A percentile compares a stretch with the other conserved stretches of the same genome.
phyloP scores from a whole-genome alignment of 30 jellyfish, hydroid and myxozoan genomes.

The Aurelia sp. region DNA sequence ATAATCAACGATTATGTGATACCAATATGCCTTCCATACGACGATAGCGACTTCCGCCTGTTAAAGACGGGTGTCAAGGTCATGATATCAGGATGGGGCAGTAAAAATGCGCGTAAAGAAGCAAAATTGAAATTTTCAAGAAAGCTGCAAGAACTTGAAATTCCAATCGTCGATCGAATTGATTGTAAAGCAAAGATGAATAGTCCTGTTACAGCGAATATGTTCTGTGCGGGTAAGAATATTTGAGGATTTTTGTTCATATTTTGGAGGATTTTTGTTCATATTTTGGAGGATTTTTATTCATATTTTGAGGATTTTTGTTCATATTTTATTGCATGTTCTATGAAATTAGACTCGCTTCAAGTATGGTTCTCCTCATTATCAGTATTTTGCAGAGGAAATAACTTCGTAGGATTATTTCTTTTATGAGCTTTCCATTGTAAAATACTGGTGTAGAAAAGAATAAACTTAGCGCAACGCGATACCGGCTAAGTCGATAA shows the following conservation, averaged over 20 bases:
- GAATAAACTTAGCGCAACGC: too few relatives aligned
- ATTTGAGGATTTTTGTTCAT: background rate
- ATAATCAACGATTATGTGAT: conserved; percentile 73
- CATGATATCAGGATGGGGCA: conserved; percentile 73
- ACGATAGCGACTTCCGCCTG: conserved; percentile 62
- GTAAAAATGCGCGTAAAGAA: conserved; percentile 11
- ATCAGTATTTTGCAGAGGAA: too few relatives aligned
- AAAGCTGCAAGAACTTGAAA: conserved; percentile 51
- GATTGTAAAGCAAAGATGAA: conserved; percentile 41
- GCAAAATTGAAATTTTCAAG: conserved; percentile 26
- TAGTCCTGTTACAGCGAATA: conserved; percentile 64
- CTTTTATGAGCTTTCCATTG: too few relatives aligned
- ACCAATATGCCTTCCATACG: conserved; percentile 78
- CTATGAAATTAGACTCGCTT: too few relatives aligned
- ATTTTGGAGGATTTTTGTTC: too few relatives aligned
- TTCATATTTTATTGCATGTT: too few relatives aligned
- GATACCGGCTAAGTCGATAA: too few relatives aligned
- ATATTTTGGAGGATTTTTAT: too few relatives aligned
- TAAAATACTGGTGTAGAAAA: too few relatives aligned
- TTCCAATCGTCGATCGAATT: conserved; percentile 41
- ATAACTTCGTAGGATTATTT: too few relatives aligned
- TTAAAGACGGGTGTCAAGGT: conserved; percentile 20
- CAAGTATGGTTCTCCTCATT: too few relatives aligned
- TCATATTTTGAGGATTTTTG: too few relatives aligned
- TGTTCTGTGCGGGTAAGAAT: conserved; percentile 79